These are phyloP conservation scores for Climacteris rufus DNA, from an alignment of 2,113 vertebrate species.

Conservation along the genomic window DNA sequence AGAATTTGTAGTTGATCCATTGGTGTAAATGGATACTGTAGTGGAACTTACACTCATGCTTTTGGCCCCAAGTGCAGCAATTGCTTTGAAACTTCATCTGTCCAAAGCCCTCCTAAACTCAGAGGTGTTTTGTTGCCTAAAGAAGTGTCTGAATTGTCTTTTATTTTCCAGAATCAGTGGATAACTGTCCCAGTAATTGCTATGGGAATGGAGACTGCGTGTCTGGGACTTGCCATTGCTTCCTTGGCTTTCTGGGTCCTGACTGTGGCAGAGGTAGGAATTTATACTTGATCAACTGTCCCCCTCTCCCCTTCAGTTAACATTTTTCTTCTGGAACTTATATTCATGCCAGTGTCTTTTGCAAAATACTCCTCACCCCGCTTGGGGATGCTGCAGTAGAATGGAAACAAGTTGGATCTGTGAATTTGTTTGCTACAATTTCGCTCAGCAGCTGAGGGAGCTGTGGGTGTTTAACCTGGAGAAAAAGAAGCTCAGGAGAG, in stretches of 20 bases:
- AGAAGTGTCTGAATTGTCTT: neutral
- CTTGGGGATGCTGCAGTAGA: neutral
- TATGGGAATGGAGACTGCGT: constrained; percentile 96
- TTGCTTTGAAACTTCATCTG: neutral
- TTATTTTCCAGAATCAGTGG: constrained; percentile 83
- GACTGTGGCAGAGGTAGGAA: constrained; percentile 93
- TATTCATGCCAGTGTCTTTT: neutral
- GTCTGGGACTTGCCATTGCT: constrained; percentile 93
- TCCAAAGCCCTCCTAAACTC: neutral
- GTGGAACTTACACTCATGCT: neutral
- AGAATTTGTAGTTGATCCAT: neutral
- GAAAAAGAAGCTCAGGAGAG: neutral
- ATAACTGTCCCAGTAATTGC: constrained; percentile 98
- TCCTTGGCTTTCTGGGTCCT: constrained; percentile 92
- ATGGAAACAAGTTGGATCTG: neutral
- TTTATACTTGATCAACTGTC: neutral
- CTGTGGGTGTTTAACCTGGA: accelerated
- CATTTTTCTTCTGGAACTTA: neutral
- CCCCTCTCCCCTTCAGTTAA: neutral
- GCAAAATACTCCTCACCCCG: neutral
- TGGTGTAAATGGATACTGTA: neutral
- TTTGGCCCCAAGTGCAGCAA: accelerated
- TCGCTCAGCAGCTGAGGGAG: accelerated
- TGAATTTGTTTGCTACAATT: neutral
- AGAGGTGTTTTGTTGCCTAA: neutral